Evolutionary conservation across 1,140 invertebrate species (phyloP), one percentile per base, ranked within the genome.

Genomic region (Radopholus similis): DNA sequence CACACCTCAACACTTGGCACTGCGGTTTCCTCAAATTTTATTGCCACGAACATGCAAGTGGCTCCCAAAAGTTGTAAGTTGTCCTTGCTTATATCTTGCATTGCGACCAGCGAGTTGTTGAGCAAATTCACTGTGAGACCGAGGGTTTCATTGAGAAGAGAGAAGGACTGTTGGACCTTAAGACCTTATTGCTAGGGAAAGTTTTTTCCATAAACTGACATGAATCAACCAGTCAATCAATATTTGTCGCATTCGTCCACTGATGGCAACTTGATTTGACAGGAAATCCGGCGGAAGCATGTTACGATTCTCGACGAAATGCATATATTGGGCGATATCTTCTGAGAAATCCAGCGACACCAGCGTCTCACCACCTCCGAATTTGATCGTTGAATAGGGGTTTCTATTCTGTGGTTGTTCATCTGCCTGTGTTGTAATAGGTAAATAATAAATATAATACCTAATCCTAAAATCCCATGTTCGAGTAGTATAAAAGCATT

Each of bases 171-270:
- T 34, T 65, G 53, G 34, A 65, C 49, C 49, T 65, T 58, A 26
- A 38, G n/a, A 60, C 23, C 4, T 6, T 18, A 26, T 28, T 23
- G 92, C 90, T n/a, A n/a, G n/a, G n/a, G n/a, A n/a, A n/a, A n/a
- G n/a, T n/a, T n/a, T n/a, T n/a, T n/a, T n/a, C n/a, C n/a, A n/a
- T n/a, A n/a, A n/a, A n/a, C n/a, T 88, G 4, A 95, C 92, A 86
- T 95, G 92, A 0, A 95, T 91, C 5, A 95, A 84, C 92, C 92
- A 95, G 84, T 95, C 92, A 34, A 95, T 88, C 4, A 95, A 86
- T 77, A 95, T 92, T 21, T 89, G 87, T 62, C 92, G 86, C 93
- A 95, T 95, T 34, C 75, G 66, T 30, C 79, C 66, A 21, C 76
- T 49, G 26, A 71, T 35, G 13, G 5, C 21, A 11, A 26, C 49